phyloP scores from a whole-genome alignment of 2,797 vertebrate genomes.

The Enteromius thamalakanensis region DNA sequence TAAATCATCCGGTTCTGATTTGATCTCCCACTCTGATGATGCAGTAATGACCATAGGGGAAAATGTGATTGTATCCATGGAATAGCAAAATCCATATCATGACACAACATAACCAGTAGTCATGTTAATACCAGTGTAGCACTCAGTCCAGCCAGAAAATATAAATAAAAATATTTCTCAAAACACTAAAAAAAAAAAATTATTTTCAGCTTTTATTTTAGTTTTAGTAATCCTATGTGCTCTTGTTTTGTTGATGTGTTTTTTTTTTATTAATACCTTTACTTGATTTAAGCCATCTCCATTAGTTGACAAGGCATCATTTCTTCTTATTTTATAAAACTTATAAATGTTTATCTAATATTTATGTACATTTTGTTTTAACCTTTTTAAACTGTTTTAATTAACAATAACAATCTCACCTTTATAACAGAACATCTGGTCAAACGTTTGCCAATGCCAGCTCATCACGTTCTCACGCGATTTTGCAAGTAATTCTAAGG shows the following conservation, averaged over 20 bases:
- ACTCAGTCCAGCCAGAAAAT: too few species aligned
- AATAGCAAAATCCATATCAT: too few species aligned
- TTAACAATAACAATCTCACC: not conserved
- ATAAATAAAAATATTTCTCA: too few species aligned
- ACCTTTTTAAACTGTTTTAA: not conserved
- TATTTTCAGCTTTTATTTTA: too few species aligned
- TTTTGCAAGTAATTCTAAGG: slow-evolving; percentile 92
- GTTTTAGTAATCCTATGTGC: not conserved
- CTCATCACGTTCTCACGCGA: slow-evolving; percentile 94
- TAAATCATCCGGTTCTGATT: too few species aligned
- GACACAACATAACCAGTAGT: too few species aligned
- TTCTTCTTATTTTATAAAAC: not conserved
- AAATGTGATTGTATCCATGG: too few species aligned
- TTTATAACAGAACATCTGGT: slow-evolving; percentile 86
- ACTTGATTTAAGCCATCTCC: not conserved
- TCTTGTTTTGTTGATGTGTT: too few species aligned
- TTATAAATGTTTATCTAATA: not conserved
- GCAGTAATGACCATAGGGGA: too few species aligned
- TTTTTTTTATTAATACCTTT: not conserved
- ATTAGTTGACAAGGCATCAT: not conserved
- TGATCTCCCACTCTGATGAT: too few species aligned
- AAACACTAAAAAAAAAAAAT: too few species aligned
- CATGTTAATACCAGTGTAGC: too few species aligned
- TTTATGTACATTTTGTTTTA: not conserved
- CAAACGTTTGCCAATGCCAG: slow-evolving; percentile 94